Evolutionary conservation across 2,888 invertebrate species (phyloP).

Genomic region (Agrochola litura): DNA sequence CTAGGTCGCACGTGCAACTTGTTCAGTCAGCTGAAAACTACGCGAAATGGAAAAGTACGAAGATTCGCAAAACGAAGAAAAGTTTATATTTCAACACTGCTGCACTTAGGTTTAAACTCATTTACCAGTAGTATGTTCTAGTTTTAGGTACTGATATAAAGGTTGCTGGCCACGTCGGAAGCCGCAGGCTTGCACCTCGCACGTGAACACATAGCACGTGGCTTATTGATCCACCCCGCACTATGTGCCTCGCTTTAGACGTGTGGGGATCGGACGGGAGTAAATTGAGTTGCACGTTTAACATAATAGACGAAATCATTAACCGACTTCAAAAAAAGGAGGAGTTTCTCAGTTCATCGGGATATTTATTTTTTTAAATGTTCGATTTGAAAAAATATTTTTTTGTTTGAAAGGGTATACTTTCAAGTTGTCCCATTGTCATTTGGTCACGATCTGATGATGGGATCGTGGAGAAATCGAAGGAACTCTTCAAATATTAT

Average conservation of each 20-base stretch:
- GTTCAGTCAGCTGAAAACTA: constrained; percentile 41
- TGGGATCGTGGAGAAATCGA: too few relatives aligned
- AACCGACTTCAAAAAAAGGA: too few relatives aligned
- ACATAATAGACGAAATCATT: not conserved
- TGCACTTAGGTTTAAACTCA: not conserved
- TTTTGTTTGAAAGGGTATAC: too few relatives aligned
- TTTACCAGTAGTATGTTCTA: not conserved
- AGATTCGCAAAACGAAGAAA: constrained; percentile 1
- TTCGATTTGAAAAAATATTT: too few relatives aligned
- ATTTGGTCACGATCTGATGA: too few relatives aligned
- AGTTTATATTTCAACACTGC: constrained; percentile 9
- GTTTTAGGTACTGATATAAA: constrained; percentile 19
- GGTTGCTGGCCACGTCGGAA: constrained; percentile 33
- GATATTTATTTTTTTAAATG: too few relatives aligned
- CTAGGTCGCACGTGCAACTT: constrained; percentile 46
- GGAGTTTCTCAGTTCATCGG: too few relatives aligned
- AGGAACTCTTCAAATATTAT: too few relatives aligned
- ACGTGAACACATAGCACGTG: constrained; percentile 54
- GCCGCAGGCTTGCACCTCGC: constrained; percentile 58
- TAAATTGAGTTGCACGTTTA: constrained; percentile 6
- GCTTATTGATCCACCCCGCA: constrained; percentile 54
- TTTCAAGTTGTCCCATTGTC: too few relatives aligned
- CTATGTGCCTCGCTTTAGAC: constrained; percentile 36
- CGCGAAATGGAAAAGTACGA: constrained; percentile 22
- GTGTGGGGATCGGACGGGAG: constrained; percentile 8